Evolutionary conservation across 2,113 vertebrate genomes (phyloP).

Genomic region (Chelonoidis abingdonii): DNA sequence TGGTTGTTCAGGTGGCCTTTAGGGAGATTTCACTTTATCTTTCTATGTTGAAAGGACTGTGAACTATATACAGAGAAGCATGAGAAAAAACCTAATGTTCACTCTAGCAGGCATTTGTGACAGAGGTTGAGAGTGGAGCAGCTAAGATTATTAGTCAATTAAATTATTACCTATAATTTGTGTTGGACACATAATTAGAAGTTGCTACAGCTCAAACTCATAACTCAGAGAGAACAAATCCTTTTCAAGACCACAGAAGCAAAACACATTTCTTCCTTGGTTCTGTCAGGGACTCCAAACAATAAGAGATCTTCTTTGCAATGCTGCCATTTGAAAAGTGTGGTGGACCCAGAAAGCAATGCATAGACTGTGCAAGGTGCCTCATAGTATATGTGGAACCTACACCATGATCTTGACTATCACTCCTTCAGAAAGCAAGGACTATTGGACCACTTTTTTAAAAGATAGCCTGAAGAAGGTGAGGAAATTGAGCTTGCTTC

Average conservation of each 20-base stretch:
- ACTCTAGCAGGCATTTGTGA: not conserved
- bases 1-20: not conserved
- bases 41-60: not conserved
- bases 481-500: not conserved
- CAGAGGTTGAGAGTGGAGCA: not conserved
- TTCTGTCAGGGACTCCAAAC: not conserved
- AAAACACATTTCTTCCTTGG: not conserved
- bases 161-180: too few relatives aligned
- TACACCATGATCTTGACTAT: not conserved
- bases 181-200: not conserved
- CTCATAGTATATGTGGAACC: not conserved
- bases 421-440: not conserved
- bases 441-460: not conserved
- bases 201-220: too few relatives aligned
- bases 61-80: not conserved
- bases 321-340: not conserved
- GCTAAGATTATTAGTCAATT: not conserved
- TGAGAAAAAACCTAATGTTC: not conserved
- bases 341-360: not conserved
- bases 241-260: not conserved
- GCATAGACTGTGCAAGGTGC: not conserved
- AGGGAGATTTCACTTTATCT: not conserved
- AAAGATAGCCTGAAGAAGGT: accelerated
- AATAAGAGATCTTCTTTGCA: not conserved
- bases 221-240: not conserved